Evolutionary conservation across 1,140 invertebrate genomes (phyloP).

Genomic region (Vollenhovia emeryi): DNA sequence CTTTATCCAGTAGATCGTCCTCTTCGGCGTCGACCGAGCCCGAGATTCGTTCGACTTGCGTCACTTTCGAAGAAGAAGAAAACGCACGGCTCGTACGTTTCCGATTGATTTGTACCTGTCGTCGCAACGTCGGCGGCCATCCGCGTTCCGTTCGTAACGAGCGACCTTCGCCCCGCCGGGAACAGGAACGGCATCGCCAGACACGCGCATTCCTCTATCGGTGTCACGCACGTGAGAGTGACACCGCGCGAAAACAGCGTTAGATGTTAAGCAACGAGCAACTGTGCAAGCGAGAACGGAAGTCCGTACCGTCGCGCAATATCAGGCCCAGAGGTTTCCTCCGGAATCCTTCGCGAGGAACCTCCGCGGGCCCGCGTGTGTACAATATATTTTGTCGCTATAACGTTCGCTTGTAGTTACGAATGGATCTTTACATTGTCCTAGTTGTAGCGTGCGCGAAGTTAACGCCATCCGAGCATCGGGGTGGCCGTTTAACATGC

Average conservation of each 20-base stretch:
- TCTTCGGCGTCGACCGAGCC: background rate
- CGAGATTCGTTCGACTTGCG: background rate
- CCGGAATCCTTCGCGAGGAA: background rate
- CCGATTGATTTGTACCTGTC: slow-evolving; percentile 25
- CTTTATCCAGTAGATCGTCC: background rate
- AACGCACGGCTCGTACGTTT: slow-evolving; percentile 14
- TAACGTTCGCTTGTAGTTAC: slow-evolving; percentile 7
- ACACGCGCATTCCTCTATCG: slow-evolving; percentile 38
- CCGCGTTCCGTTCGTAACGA: slow-evolving; percentile 18
- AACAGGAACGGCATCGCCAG: background rate
- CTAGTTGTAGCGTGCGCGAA: background rate
- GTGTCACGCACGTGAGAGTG: slow-evolving; percentile 4
- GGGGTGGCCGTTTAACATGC: slow-evolving; percentile 5
- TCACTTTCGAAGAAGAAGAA: slow-evolving; percentile 13
- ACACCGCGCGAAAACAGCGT: slow-evolving; percentile 23
- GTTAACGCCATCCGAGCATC: background rate
- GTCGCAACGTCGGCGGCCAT: background rate
- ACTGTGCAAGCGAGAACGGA: slow-evolving; percentile 4
- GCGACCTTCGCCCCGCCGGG: background rate
- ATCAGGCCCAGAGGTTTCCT: background rate
- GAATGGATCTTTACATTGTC: slow-evolving; percentile 11
- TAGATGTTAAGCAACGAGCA: slow-evolving; percentile 42
- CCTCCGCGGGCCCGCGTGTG: background rate
- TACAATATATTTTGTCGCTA: slow-evolving; percentile 22
- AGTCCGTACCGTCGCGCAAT: slow-evolving; percentile 1